Percentiles rank a stretch among this genome's conserved stretches.
These are phyloP conservation scores for Acleris emargana DNA, from an alignment of 2,888 invertebrate species.

Conservation along the genomic window DNA sequence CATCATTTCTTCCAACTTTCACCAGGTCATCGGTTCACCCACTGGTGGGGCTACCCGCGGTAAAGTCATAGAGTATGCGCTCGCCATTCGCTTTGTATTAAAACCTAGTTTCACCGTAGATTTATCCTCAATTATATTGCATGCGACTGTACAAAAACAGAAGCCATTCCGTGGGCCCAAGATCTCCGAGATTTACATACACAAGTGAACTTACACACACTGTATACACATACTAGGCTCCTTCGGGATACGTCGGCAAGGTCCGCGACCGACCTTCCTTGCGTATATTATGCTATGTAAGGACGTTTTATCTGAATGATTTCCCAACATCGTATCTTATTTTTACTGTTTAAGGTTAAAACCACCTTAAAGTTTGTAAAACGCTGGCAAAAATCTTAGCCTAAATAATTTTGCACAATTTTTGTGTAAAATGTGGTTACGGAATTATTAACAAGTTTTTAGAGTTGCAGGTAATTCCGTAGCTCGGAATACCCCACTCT, in stretches of 20 bases:
- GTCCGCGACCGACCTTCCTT: conserved; percentile 19
- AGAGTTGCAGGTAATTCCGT: too few species aligned
- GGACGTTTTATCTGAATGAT: background rate
- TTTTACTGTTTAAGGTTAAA: background rate
- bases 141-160: conserved; percentile 31
- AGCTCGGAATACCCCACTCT: too few species aligned
- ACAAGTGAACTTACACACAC: conserved; percentile 26
- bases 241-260: conserved; percentile 26
- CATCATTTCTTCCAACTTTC: too few species aligned
- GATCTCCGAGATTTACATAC: conserved; percentile 36
- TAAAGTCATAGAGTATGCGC: too few species aligned
- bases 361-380: background rate
- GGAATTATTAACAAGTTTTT: too few species aligned
- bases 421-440: too few species aligned
- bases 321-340: conserved; percentile 1
- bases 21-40: too few species aligned
- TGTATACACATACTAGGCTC: conserved; percentile 14
- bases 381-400: too few species aligned
- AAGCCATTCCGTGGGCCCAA: conserved; percentile 30
- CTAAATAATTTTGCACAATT: too few species aligned
- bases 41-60: too few species aligned
- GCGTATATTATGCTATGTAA: conserved; percentile 15
- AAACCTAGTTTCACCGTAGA: background rate
- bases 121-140: background rate
- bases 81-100: background rate